These are phyloP conservation scores for Stichopus chloronotus DNA, from an alignment of 35 echinoderm and acorn worm genomes.

Conservation along the genomic window DNA sequence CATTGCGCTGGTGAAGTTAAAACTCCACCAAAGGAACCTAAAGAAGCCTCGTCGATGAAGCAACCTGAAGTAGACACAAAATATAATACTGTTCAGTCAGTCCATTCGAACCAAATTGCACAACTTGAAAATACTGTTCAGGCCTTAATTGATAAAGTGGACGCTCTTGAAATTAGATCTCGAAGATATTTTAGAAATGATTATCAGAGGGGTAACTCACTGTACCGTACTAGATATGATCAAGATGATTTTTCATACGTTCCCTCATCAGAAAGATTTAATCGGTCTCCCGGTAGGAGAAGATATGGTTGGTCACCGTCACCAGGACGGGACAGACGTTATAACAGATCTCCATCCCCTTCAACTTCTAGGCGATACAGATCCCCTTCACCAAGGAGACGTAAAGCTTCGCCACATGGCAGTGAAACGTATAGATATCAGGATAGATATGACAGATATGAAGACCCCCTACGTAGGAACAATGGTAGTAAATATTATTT, in stretches of 20 bases:
- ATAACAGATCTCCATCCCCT: neutral
- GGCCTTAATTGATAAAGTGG: slow-evolving; percentile 5
- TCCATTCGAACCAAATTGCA: neutral
- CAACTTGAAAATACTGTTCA: slow-evolving; percentile 1
- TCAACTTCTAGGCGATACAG: neutral
- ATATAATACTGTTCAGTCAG: neutral
- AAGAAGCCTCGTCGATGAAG: neutral
- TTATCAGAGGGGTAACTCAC: neutral
- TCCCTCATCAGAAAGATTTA: neutral
- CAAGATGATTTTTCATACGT: neutral
- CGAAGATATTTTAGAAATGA: neutral
- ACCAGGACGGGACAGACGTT: neutral
- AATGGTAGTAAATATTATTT: neutral
- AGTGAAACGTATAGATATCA: neutral
- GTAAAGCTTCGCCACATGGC: neutral
- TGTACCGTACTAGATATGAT: neutral
- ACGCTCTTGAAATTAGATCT: neutral
- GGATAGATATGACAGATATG: neutral
- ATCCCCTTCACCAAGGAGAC: neutral
- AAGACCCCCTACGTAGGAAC: neutral
- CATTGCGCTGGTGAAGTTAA: neutral
- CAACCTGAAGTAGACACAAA: neutral
- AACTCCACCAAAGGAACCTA: neutral
- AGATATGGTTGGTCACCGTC: slow-evolving; percentile 7
- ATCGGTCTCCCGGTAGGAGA: neutral